Conservation (phyloP, 2,113 vertebrate species). For the Chaenocephalus aceratus region DNA sequence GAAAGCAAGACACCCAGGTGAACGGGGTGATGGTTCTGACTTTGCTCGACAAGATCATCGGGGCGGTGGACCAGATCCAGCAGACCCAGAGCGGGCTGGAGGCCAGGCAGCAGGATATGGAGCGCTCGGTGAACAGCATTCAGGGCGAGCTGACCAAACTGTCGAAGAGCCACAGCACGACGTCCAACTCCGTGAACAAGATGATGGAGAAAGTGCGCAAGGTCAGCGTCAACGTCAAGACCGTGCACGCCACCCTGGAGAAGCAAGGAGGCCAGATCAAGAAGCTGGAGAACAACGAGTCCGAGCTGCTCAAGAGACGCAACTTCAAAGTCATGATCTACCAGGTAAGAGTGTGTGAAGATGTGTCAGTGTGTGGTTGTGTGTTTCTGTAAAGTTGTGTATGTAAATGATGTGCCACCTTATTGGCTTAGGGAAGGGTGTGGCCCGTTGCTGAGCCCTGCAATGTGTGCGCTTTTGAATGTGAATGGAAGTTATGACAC, state of each 20-base stretch:
- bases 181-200: slow-evolving; percentile 95
- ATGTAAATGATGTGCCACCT: background rate
- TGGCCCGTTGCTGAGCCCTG: slow-evolving; percentile 12
- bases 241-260: slow-evolving; percentile 93
- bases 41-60: slow-evolving; percentile 98
- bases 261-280: slow-evolving; percentile 97
- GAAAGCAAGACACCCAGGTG: slow-evolving; percentile 80
- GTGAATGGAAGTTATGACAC: background rate
- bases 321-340: slow-evolving; percentile 99
- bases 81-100: slow-evolving; percentile 94
- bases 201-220: slow-evolving; percentile 97
- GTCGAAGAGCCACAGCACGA: slow-evolving; percentile 92
- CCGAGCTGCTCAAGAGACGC: slow-evolving; percentile 94
- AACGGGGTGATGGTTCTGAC: slow-evolving; percentile 95
- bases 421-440: slow-evolving; percentile 49
- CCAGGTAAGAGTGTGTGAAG: slow-evolving; percentile 86
- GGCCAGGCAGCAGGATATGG: slow-evolving; percentile 95
- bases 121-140: slow-evolving; percentile 92
- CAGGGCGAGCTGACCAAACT: slow-evolving; percentile 94
- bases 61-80: slow-evolving; percentile 98
- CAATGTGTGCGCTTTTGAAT: background rate
- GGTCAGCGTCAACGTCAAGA: slow-evolving; percentile 98
- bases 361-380: background rate
- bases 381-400: background rate
- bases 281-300: slow-evolving; percentile 96